Evolutionary conservation across 2,888 invertebrate species (phyloP).

Genomic region (Synanthedon tipuliformis): DNA sequence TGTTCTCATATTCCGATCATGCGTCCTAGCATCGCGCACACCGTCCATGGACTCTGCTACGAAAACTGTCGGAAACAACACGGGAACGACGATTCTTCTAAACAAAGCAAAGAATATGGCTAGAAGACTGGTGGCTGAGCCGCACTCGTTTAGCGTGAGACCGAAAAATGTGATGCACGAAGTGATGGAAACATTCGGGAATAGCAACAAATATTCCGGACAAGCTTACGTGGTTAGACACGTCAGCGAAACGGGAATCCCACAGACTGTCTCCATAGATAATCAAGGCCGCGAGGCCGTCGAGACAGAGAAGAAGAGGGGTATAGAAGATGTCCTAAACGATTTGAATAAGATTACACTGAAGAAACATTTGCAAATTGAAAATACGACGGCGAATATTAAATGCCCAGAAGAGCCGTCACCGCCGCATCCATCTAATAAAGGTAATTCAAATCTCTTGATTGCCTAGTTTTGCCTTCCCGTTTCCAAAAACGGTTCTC

Average conservation of each 20-base stretch:
- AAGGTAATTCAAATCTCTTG: constrained; percentile 1
- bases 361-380: constrained; percentile 55
- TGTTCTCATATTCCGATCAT: constrained; percentile 76
- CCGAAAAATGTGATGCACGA: constrained; percentile 62
- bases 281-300: constrained; percentile 44
- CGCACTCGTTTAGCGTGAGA: constrained; percentile 46
- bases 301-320: constrained; percentile 36
- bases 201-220: constrained; percentile 28
- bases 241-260: constrained; percentile 42
- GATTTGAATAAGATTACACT: constrained; percentile 59
- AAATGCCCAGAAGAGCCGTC: constrained; percentile 47
- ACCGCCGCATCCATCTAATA: constrained; percentile 31
- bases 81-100: constrained; percentile 49
- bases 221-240: constrained; percentile 53
- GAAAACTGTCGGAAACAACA: constrained; percentile 50
- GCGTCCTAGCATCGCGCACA: constrained; percentile 65
- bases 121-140: constrained; percentile 48
- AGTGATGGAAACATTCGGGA: constrained; percentile 62
- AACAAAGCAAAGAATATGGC: constrained; percentile 65
- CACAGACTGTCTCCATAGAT: constrained; percentile 30
- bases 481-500: neutral
- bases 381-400: constrained; percentile 61
- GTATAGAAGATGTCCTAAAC: constrained; percentile 57
- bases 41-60: constrained; percentile 59
- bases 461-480: neutral